Evolutionary conservation across 1,140 invertebrate species (phyloP).

Genomic region (Euschistus heros): DNA sequence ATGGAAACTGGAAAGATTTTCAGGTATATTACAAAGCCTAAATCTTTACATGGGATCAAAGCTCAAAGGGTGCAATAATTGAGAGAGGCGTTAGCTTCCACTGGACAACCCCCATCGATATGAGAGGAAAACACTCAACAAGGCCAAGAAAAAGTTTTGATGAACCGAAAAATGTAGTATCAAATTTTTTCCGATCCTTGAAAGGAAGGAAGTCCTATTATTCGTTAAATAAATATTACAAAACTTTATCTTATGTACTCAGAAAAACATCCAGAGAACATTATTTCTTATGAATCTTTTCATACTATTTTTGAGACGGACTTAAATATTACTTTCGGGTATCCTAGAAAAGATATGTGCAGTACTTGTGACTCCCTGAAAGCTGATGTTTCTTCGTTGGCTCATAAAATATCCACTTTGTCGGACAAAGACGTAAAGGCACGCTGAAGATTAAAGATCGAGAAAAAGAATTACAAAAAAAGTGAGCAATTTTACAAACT

Average conservation of each 20-base stretch:
- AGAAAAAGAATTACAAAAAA: not conserved
- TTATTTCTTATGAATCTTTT: conserved; percentile 4
- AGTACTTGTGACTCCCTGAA: conserved; percentile 20
- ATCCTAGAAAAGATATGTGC: conserved; percentile 22
- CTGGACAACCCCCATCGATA: not conserved
- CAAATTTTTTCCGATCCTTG: not conserved
- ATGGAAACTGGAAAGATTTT: not conserved
- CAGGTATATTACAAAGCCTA: not conserved
- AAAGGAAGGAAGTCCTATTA: not conserved
- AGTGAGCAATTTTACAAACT: not conserved
- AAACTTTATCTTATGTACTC: not conserved
- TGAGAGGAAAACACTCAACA: not conserved
- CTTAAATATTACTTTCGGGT: conserved; percentile 23
- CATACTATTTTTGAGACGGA: conserved; percentile 16
- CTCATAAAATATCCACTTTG: not conserved
- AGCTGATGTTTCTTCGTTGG: conserved; percentile 23
- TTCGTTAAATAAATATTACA: not conserved
- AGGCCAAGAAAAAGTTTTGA: not conserved
- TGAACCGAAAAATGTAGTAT: not conserved
- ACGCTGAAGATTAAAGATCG: not conserved
- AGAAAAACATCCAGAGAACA: not conserved
- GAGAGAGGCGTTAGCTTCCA: not conserved
- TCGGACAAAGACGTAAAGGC: too few species aligned
- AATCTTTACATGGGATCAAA: not conserved
- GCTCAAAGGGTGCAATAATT: not conserved